These are phyloP conservation scores for Ceyx erithaca DNA, from an alignment of 2,797 vertebrate species.

Conservation along the genomic window DNA sequence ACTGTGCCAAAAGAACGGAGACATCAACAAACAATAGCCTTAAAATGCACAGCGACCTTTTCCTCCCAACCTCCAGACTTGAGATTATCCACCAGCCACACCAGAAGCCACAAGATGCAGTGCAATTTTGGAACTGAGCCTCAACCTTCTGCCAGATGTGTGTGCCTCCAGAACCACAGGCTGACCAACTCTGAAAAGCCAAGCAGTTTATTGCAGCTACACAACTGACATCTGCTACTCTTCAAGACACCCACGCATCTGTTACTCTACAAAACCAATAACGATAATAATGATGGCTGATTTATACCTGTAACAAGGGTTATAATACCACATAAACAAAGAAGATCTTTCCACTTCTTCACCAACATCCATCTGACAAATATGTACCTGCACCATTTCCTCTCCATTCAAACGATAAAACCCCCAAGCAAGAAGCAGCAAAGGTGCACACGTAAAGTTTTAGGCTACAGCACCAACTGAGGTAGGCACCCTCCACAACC, in stretches of 20 bases:
- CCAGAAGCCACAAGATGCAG: accelerated
- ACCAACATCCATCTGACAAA: background rate
- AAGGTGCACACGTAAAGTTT: background rate
- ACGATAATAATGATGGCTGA: background rate
- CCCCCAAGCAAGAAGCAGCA: background rate
- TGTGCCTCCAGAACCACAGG: background rate
- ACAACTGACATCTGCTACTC: accelerated
- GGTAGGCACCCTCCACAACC: background rate
- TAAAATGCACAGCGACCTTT: background rate
- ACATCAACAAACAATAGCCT: background rate
- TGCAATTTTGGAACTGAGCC: background rate
- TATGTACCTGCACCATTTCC: background rate
- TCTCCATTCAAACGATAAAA: background rate
- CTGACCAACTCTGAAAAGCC: accelerated
- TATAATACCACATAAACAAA: background rate
- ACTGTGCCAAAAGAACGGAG: background rate
- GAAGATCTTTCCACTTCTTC: background rate
- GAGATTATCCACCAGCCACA: background rate
- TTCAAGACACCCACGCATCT: background rate
- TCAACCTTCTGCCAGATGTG: background rate
- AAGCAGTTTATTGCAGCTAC: background rate
- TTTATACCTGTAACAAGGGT: background rate
- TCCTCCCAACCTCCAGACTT: background rate
- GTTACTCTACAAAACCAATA: background rate
- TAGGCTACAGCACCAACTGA: background rate